Base-by-base conservation (phyloP, 1,140 invertebrate species). In the Diorhabda sublineata region DNA sequence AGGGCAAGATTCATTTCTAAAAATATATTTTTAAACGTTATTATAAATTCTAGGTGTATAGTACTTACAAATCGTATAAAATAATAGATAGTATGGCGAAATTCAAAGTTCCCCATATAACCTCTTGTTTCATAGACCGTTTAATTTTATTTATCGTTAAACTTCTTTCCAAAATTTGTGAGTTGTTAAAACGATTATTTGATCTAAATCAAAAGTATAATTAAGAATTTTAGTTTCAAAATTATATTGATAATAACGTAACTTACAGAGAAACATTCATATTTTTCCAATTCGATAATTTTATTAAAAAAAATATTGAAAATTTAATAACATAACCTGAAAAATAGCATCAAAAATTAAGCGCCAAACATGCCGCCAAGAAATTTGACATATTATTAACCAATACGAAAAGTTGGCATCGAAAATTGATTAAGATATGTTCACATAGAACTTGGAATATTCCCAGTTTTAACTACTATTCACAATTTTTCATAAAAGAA, bases 51-150 rank as follows among this genome's bases (percentile, higher is more conserved):
- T 26, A 26, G 26, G 26, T 26, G 26, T 26, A 26, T 7, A 58
- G 59, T 63, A 76, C 77, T 73, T 77, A 81, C 79, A 80, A 61
- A 71, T 81, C 79, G 73, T 77, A 79, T 26, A 77, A 41, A 43
- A 81, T 41, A 42, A 78, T 61, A 9, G 70, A 60, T 43, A 80
- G 59, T 42, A 80, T 42, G 0, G 67, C 26, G n/a, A 73, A 4
- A 73, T 81, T 81, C 45, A 80, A 45, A 42, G 67, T 61, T 41
- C 72, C 73, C 79, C 79, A 81, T 47, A 75, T 58, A 11, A 76
- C 47, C 67, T 72, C 69, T 42, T 70, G 70, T 47, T 74, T 74
- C 2, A 75, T 44, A 57, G 61, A 70, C 62, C 56, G 42, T 58
- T 71, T 61, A 9, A 71, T 76, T 66, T 74, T 73, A 52, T 74